These are phyloP conservation scores for Atractosteus spatula DNA, from an alignment of 2,113 vertebrate genomes.

Conservation along the genomic window DNA sequence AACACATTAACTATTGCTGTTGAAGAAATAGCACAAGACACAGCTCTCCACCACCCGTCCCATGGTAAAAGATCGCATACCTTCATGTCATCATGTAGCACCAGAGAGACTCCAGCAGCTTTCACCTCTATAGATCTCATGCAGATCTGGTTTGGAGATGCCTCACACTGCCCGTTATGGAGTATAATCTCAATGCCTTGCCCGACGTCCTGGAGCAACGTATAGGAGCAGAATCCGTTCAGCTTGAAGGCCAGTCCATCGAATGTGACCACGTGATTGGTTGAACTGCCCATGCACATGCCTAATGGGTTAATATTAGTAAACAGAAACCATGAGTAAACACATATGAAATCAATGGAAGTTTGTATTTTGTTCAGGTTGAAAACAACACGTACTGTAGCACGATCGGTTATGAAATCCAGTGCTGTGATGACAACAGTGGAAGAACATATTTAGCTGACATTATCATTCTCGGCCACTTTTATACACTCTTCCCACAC, in stretches of 20 bases:
- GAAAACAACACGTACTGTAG: too few relatives aligned
- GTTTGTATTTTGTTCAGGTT: too few relatives aligned
- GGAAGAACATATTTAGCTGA: too few relatives aligned
- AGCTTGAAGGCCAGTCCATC: conserved; percentile 81
- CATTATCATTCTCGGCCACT: too few relatives aligned
- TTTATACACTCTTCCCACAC: too few relatives aligned
- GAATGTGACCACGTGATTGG: conserved; percentile 86
- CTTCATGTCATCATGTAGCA: conserved; percentile 79
- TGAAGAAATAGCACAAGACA: too few relatives aligned
- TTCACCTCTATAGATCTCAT: conserved; percentile 83
- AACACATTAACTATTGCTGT: too few relatives aligned
- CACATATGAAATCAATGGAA: too few relatives aligned
- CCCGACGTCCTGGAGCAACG: conserved; percentile 65
- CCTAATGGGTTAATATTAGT: conserved; percentile 56
- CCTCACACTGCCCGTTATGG: conserved; percentile 72
- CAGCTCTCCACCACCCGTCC: too few relatives aligned
- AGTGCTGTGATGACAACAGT: too few relatives aligned
- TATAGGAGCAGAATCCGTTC: conserved; percentile 82
- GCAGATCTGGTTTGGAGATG: conserved; percentile 65
- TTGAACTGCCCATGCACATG: conserved; percentile 86
- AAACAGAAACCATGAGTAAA: too few relatives aligned
- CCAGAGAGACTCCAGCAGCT: conserved; percentile 52
- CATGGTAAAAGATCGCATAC: conserved; percentile 44
- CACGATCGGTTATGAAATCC: too few relatives aligned
- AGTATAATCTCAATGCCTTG: conserved; percentile 73